A percentile compares a stretch with the other conserved stretches of the same genome.
These are phyloP conservation scores for Squalus acanthias DNA, from an alignment of 2,797 vertebrate species.

Conservation along the genomic window DNA sequence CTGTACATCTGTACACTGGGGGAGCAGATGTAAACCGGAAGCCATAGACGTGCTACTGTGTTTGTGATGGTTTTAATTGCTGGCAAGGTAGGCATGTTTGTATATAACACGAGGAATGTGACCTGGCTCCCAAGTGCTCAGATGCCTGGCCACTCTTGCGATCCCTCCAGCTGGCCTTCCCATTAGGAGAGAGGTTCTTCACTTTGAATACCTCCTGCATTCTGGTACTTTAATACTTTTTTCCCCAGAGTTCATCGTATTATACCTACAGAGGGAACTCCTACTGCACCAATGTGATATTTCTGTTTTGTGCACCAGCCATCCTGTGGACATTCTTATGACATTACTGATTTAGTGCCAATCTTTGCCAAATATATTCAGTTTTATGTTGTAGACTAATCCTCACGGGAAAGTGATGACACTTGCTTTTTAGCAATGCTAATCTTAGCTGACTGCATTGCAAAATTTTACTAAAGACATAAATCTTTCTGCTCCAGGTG, in stretches of 20 bases:
- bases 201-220: not conserved
- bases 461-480: conserved; percentile 9
- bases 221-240: not conserved
- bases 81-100: not conserved
- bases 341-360: not conserved
- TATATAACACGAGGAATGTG: not conserved
- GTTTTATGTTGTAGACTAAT: not conserved
- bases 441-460: not conserved
- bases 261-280: not conserved
- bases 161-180: not conserved
- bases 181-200: not conserved
- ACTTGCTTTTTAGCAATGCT: conserved; percentile 2
- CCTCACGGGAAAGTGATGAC: not conserved
- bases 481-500: not conserved
- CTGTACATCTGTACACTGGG: not conserved
- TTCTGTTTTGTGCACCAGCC: not conserved
- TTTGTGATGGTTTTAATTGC: not conserved
- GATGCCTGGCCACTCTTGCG: not conserved
- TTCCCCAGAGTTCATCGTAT: not conserved
- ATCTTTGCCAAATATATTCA: not conserved
- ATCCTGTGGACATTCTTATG: not conserved
- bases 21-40: not conserved
- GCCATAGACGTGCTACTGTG: not conserved
- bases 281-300: not conserved
- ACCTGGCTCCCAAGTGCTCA: not conserved